Percentiles rank a stretch among this genome's conserved stretches.
Conservation (phyloP, 2,888 invertebrate species). For the Cephalotes varians region DNA sequence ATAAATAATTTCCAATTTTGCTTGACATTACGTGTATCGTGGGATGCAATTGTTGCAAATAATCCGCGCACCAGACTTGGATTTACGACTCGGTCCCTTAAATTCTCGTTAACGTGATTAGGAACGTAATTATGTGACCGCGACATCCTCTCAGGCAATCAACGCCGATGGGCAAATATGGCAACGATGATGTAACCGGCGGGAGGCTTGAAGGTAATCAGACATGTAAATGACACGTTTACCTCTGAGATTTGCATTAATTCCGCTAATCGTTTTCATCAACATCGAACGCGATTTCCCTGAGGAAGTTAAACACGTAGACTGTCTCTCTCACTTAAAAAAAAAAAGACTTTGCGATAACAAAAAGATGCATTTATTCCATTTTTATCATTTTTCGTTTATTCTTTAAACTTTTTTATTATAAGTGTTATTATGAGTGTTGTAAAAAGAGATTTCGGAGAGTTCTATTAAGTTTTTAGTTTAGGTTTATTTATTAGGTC, state of each 20-base stretch:
- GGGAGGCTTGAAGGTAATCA: conserved; percentile 59
- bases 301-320: conserved; percentile 12
- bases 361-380: neutral
- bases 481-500: too few relatives aligned
- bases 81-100: conserved; percentile 48
- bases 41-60: conserved; percentile 18
- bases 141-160: conserved; percentile 47
- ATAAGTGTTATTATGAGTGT: neutral
- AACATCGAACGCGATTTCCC: conserved; percentile 19
- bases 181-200: conserved; percentile 52
- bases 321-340: neutral
- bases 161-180: conserved; percentile 54
- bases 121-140: conserved; percentile 51
- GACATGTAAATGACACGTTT: conserved; percentile 71
- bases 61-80: neutral
- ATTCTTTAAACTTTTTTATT: neutral
- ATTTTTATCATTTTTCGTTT: neutral
- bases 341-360: neutral
- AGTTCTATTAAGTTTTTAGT: too few relatives aligned
- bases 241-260: conserved; percentile 71
- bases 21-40: conserved; percentile 3
- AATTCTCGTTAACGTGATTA: conserved; percentile 52
- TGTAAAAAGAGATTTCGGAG: neutral
- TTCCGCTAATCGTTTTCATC: conserved; percentile 66
- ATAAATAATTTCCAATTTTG: conserved; percentile 10